Evolutionary conservation across 2,113 vertebrate genomes (phyloP).

Genomic region (Ivindomyrus marchei): DNA sequence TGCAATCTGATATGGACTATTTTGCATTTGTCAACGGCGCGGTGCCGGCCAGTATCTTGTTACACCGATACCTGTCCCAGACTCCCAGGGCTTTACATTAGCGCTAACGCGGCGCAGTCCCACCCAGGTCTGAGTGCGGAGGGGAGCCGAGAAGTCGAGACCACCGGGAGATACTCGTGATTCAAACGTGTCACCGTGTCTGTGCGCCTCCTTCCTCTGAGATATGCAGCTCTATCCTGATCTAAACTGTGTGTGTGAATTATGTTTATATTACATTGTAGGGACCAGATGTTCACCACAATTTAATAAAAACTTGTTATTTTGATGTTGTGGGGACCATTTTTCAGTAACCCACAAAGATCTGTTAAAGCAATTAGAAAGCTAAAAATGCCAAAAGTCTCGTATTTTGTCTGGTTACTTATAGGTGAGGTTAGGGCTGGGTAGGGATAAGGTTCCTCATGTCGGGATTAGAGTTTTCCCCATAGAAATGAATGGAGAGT

Average conservation of each 20-base stretch:
- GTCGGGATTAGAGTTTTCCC: too few relatives aligned
- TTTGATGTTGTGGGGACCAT: too few relatives aligned
- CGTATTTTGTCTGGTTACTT: too few relatives aligned
- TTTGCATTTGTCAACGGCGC: constrained; percentile 29
- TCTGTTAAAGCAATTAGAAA: too few relatives aligned
- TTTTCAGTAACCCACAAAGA: too few relatives aligned
- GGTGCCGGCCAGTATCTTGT: constrained; percentile 6
- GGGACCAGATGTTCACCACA: too few relatives aligned
- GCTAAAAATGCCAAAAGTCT: too few relatives aligned
- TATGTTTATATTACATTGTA: too few relatives aligned
- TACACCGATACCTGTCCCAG: constrained; percentile 41
- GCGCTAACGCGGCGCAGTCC: constrained; percentile 26
- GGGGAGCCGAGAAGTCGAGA: constrained; percentile 31
- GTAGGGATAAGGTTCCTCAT: too few relatives aligned
- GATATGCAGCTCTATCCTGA: neutral
- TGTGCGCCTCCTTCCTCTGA: constrained; percentile 7
- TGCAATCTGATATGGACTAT: neutral
- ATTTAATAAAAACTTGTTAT: too few relatives aligned
- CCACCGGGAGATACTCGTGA: constrained; percentile 15
- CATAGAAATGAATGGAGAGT: too few relatives aligned
- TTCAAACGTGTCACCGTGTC: constrained; percentile 14
- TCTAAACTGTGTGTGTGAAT: constrained; percentile 8
- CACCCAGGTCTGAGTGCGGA: constrained; percentile 32
- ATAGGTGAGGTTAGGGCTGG: too few relatives aligned
- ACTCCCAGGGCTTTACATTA: constrained; percentile 34